Evolutionary conservation across 2,888 invertebrate genomes (phyloP), one percentile per base, ranked within the genome.

Genomic region (Drosophila koepferae): DNA sequence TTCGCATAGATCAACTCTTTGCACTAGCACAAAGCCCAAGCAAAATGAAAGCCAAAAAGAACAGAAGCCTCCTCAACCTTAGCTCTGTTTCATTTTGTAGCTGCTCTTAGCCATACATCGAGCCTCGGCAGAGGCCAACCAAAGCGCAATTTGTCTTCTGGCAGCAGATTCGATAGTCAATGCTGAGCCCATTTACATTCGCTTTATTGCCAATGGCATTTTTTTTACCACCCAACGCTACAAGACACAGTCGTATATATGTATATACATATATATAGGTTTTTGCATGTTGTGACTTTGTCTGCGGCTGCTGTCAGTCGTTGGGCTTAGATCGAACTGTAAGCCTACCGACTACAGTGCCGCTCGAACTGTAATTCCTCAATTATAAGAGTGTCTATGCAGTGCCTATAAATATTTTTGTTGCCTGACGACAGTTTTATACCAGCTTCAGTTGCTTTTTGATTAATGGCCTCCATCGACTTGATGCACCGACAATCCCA

Each of bases 131-230:
- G 69, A 55, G 56, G 55, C 55, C 72, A 74, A 70, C 81, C 88
- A 84, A 88, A 88, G 89, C 81, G 91, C 89, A 91, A 91, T 91
- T 91, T 92, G 91, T 91, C 92, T 92, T 90, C 73, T 82, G 82
- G 67, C 86, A 80, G 67, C 82, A 77, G 84, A 73, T 69, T 76
- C 88, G 80, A 89, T 81, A 74, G 80, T 82, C 83, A 77, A 75
- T 81, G 75, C 74, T 84, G 81, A 86, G 81, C 88, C 83, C 80
- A 81, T 86, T 90, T 82, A 78, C 86, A 85, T 67, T 86, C 79
- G 60, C 80, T 78, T 73, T 77, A 73, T 78, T 80, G 73, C 69
- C 75, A 70, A 34, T 66, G 70, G 62, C 64, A 34, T 65, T 66
- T 54, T 66, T 63, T 56, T 18, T 41, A 12, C 9, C 10, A 1